phyloP scores from a whole-genome alignment of 2,888 invertebrate species.

The Carabus problematicus region DNA sequence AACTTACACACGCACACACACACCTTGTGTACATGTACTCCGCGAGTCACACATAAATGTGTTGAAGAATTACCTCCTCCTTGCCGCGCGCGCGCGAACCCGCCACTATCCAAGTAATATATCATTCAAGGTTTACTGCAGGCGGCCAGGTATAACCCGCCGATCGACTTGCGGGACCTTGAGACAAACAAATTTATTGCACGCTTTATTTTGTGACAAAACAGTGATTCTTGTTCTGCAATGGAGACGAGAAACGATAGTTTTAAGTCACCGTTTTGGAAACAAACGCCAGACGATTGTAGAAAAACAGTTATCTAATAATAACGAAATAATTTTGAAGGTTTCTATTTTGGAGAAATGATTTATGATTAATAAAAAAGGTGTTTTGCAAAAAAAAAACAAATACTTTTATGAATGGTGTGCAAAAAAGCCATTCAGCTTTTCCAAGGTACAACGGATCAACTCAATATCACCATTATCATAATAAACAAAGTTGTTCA shows the following conservation, averaged over 20 bases:
- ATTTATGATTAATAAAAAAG: no score
- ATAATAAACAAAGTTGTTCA: background rate
- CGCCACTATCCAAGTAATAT: conserved; percentile 39
- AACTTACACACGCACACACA: conserved; percentile 26
- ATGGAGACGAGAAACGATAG: conserved; percentile 20
- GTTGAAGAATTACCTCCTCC: conserved; percentile 11
- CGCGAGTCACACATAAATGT: no score
- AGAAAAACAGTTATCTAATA: no score
- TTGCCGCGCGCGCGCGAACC: background rate
- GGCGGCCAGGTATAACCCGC: conserved; percentile 47
- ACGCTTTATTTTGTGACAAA: conserved; percentile 38
- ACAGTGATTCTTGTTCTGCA: conserved; percentile 21
- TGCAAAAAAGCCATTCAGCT: no score
- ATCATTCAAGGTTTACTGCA: conserved; percentile 52
- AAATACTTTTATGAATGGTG: no score
- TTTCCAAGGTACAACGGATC: no score
- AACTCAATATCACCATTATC: no score
- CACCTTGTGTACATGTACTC: background rate
- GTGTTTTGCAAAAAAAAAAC: no score
- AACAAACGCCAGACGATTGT: no score
- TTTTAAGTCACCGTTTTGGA: background rate
- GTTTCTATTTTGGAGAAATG: no score
- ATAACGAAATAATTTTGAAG: no score
- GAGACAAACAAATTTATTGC: conserved; percentile 50
- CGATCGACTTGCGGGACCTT: conserved; percentile 50